Conservation (phyloP, 2,797 vertebrate genomes). For the Melanotaenia boesemani region DNA sequence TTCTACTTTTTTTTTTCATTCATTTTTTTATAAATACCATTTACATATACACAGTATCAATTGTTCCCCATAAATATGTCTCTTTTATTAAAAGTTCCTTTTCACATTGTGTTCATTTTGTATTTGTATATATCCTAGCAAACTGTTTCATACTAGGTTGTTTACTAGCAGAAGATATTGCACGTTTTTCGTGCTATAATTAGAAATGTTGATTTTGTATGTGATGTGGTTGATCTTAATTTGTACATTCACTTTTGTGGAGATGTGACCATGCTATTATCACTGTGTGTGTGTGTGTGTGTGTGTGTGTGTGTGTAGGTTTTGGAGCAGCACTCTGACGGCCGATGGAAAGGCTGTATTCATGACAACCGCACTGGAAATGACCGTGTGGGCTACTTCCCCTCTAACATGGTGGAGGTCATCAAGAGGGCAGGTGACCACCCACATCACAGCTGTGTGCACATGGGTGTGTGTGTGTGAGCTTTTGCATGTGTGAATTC, state of each 20-base stretch:
- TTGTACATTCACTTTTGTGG: no score
- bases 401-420: constrained; percentile 93
- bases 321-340: constrained; percentile 92
- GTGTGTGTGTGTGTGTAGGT: constrained; percentile 80
- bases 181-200: background rate
- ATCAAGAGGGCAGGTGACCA: constrained; percentile 94
- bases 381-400: constrained; percentile 95
- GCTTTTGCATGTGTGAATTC: constrained; percentile 43
- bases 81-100: no score
- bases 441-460: constrained; percentile 68
- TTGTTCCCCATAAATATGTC: no score
- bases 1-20: no score
- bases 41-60: no score
- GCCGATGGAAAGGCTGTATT: constrained; percentile 95
- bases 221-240: background rate
- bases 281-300: background rate
- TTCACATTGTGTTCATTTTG: no score
- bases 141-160: background rate
- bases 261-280: no score
- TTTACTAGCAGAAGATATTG: background rate
- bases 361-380: constrained; percentile 94
- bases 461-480: constrained; percentile 50
- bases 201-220: background rate
- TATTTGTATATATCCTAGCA: no score
- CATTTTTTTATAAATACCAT: no score